Percentiles rank a stretch among this genome's conserved stretches.
Evolutionary conservation across 2,888 invertebrate genomes (phyloP).

Genomic region (Dasysyrphus tricinctus): DNA sequence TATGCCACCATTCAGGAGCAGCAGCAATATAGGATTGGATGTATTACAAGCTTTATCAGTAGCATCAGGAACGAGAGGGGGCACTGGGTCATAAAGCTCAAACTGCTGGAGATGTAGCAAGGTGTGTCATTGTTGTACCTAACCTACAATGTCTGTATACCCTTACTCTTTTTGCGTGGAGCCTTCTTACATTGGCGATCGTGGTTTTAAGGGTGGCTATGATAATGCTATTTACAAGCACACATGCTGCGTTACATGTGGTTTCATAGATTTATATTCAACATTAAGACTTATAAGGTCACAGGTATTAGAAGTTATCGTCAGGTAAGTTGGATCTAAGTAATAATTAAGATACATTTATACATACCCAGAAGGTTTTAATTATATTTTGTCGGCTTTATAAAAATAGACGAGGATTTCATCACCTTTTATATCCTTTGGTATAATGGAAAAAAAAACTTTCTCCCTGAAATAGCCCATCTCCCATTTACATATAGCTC

Average conservation of each 20-base stretch:
- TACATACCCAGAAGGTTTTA: no score
- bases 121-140: not conserved
- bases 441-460: no score
- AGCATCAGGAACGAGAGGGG: not conserved
- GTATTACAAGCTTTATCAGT: not conserved
- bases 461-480: no score
- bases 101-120: not conserved
- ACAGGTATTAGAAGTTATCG: not conserved
- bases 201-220: constrained; percentile 27
- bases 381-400: no score
- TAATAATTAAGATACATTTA: no score
- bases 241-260: constrained; percentile 49
- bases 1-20: not conserved
- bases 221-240: constrained; percentile 20
- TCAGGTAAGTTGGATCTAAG: not conserved
- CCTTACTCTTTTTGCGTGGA: not conserved
- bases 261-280: constrained; percentile 58
- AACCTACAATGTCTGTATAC: not conserved
- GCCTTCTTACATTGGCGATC: constrained; percentile 30
- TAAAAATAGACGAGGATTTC: no score
- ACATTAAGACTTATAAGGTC: constrained; percentile 8
- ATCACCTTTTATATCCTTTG: no score
- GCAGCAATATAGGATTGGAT: not conserved
- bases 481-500: no score
- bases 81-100: constrained; percentile 14